Evolutionary conservation across 2,888 invertebrate genomes (phyloP).

Genomic region (Oxystoma pomonae): DNA sequence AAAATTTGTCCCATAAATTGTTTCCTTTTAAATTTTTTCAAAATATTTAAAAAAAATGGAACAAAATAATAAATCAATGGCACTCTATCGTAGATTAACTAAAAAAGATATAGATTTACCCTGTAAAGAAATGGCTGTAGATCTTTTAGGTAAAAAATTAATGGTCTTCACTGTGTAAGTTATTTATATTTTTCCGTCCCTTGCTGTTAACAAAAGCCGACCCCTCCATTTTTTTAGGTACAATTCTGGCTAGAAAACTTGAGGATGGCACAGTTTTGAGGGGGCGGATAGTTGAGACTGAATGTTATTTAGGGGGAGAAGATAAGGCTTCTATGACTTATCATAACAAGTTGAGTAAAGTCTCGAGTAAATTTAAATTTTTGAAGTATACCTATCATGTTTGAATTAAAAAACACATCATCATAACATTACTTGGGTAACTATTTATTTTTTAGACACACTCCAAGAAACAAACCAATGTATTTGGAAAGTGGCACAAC

Average conservation of each 20-base stretch:
- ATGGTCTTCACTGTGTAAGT: too few relatives aligned
- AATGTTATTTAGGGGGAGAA: conserved; percentile 62
- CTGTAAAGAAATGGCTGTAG: conserved; percentile 52
- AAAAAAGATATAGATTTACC: conserved; percentile 42
- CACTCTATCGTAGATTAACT: not conserved
- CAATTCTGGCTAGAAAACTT: conserved; percentile 55
- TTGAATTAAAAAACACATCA: too few relatives aligned
- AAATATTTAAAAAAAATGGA: too few relatives aligned
- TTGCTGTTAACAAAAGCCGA: too few relatives aligned
- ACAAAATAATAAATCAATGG: too few relatives aligned
- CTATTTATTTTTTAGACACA: conserved; percentile 51
- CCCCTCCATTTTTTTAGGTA: conserved; percentile 59
- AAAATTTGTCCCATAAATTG: too few relatives aligned
- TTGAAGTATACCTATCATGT: too few relatives aligned
- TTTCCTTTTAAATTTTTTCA: too few relatives aligned
- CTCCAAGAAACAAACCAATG: conserved; percentile 63
- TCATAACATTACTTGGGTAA: too few relatives aligned
- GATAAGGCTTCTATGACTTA: conserved; percentile 66
- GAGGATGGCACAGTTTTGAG: conserved; percentile 52
- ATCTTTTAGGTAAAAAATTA: not conserved
- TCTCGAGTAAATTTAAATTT: too few relatives aligned
- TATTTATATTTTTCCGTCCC: too few relatives aligned
- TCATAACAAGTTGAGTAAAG: conserved; percentile 39
- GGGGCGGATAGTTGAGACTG: conserved; percentile 69
- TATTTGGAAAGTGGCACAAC: conserved; percentile 67